Percentiles rank a stretch among this genome's conserved stretches.
Evolutionary conservation across 1,140 invertebrate species (phyloP).

Genomic region (Drosophila serrata): DNA sequence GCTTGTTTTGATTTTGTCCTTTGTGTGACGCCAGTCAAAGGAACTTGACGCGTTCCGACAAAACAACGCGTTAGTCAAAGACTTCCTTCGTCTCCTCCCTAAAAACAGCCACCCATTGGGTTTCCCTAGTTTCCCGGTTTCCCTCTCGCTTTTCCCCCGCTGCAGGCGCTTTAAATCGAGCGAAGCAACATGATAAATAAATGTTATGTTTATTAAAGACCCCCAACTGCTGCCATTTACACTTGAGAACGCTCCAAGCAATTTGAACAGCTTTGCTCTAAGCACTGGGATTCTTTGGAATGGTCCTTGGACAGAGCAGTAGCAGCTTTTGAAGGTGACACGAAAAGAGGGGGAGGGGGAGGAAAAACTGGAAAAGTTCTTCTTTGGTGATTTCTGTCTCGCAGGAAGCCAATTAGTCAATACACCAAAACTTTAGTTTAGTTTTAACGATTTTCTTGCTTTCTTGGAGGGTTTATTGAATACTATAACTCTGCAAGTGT

Average conservation of each 20-base stretch:
- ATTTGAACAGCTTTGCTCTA: conserved; percentile 16
- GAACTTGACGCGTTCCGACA: conserved; percentile 48
- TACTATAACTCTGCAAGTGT: too few species aligned
- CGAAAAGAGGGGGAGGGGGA: background rate
- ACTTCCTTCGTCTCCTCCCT: conserved; percentile 9
- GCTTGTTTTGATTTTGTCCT: conserved; percentile 56
- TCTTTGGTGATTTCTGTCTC: conserved; percentile 11
- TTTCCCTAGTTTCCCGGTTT: background rate
- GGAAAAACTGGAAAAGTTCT: conserved; percentile 20
- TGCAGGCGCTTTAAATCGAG: conserved; percentile 23
- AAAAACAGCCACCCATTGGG: background rate
- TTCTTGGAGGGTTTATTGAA: background rate
- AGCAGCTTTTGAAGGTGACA: conserved; percentile 28
- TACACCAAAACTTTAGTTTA: conserved; percentile 7
- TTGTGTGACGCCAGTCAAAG: conserved; percentile 54
- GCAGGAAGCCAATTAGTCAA: conserved; percentile 39
- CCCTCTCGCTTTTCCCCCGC: conserved; percentile 14
- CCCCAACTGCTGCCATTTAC: conserved; percentile 53
- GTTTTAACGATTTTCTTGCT: background rate
- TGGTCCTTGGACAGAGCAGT: background rate
- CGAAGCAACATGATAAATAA: conserved; percentile 42
- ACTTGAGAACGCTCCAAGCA: conserved; percentile 47
- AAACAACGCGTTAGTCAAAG: conserved; percentile 53
- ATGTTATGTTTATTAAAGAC: conserved; percentile 76
- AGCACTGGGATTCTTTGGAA: conserved; percentile 1